A percentile compares a stretch with the other conserved stretches of the same genome.
Conservation (phyloP, 2,113 vertebrate species). For the Heterochromis multidens region DNA sequence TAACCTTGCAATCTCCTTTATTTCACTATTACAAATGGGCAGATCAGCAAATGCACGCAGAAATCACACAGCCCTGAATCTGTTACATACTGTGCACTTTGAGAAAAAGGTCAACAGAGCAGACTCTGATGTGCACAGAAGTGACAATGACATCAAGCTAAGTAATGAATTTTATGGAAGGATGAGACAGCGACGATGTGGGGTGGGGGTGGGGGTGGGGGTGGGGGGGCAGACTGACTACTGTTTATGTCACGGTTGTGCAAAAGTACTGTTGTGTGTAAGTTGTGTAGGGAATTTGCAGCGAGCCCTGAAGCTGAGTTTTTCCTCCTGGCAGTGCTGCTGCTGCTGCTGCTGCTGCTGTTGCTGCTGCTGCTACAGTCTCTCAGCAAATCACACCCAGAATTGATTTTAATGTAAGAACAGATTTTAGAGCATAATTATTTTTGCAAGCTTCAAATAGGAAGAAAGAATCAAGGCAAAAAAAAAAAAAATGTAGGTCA, state of each 20-base stretch:
- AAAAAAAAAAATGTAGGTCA: conserved; percentile 32
- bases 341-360: background rate
- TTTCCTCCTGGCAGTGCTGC: background rate
- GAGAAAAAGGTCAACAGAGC: conserved; percentile 44
- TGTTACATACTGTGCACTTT: conserved; percentile 18
- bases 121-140: conserved; percentile 18
- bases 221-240: no score
- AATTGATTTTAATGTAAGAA: conserved; percentile 11
- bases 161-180: conserved; percentile 13
- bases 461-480: background rate
- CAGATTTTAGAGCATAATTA: conserved; percentile 10
- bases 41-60: background rate
- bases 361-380: background rate
- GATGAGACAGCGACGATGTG: background rate
- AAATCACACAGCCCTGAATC: conserved; percentile 13
- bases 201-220: background rate
- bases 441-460: conserved; percentile 3
- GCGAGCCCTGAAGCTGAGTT: background rate
- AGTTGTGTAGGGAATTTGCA: background rate
- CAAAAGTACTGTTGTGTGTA: background rate
- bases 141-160: conserved; percentile 29
- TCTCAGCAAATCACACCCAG: background rate
- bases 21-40: conserved; percentile 18
- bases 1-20: conserved; percentile 51
- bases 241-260: background rate